phyloP scores from a whole-genome alignment of 2,888 invertebrate species.

The Philaethria dido region DNA sequence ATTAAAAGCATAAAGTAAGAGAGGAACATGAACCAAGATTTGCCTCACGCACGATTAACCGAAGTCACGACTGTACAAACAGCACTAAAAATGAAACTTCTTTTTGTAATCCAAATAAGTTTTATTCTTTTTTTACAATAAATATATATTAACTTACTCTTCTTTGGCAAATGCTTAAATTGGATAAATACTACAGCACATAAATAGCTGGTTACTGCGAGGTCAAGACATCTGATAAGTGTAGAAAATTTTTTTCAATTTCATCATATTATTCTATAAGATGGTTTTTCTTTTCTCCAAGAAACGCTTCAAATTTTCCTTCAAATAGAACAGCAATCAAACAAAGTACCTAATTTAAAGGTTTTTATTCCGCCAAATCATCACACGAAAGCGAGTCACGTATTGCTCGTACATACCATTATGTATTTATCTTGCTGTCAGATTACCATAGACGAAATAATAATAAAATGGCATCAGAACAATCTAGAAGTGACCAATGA shows the following conservation, averaged over 20 bases:
- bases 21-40: conserved; percentile 59
- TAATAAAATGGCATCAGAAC: conserved; percentile 29
- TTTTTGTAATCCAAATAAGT: conserved; percentile 30
- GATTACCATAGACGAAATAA: conserved; percentile 28
- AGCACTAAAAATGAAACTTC: conserved; percentile 51
- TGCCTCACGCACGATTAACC: conserved; percentile 75
- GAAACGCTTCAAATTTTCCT: conserved; percentile 18
- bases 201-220: conserved; percentile 2
- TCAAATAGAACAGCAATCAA: conserved; percentile 31
- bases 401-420: conserved; percentile 27
- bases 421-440: conserved; percentile 29
- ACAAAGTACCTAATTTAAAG: conserved; percentile 31
- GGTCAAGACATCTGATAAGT: background rate
- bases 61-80: conserved; percentile 62
- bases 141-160: background rate
- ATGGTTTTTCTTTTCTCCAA: conserved; percentile 4
- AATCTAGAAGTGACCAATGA: conserved; percentile 25
- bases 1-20: conserved; percentile 37
- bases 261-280: background rate
- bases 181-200: background rate
- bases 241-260: background rate
- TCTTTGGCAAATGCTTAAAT: background rate
- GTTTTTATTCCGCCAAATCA: conserved; percentile 33
- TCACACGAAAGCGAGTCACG: conserved; percentile 37
- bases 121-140: conserved; percentile 3